These are phyloP conservation scores for Erebia epiphron DNA, from an alignment of 2,888 invertebrate genomes.

Conservation along the genomic window DNA sequence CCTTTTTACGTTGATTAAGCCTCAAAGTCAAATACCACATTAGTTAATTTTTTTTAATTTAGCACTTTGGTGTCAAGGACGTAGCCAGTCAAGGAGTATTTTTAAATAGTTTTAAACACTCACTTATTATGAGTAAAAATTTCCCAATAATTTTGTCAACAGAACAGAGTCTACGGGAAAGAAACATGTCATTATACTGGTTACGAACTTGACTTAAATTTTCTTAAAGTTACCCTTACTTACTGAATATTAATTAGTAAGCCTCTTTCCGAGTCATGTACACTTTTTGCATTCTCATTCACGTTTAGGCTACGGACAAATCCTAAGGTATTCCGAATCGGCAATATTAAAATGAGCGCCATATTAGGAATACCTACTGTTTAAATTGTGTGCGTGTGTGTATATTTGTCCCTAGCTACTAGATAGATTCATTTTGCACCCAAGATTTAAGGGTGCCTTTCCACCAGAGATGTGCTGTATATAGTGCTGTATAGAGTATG, in stretches of 20 bases:
- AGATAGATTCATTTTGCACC: background rate
- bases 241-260: background rate
- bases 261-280: background rate
- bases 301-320: no score
- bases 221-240: background rate
- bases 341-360: no score
- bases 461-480: background rate
- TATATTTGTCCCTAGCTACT: background rate
- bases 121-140: no score
- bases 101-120: no score
- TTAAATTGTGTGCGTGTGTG: no score
- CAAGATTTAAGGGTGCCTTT: background rate
- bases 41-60: slow-evolving; percentile 3
- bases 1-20: slow-evolving; percentile 25
- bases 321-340: no score
- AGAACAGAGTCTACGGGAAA: no score
- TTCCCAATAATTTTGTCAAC: no score
- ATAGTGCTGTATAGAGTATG: no score
- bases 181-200: no score
- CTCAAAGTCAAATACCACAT: slow-evolving; percentile 14
- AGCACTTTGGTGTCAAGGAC: slow-evolving; percentile 8
- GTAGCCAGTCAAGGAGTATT: background rate
- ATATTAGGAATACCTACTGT: no score
- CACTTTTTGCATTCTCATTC: no score
- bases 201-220: background rate